These are phyloP conservation scores for Alentia gelatinosa DNA, from an alignment of 2,888 invertebrate genomes.

Conservation along the genomic window DNA sequence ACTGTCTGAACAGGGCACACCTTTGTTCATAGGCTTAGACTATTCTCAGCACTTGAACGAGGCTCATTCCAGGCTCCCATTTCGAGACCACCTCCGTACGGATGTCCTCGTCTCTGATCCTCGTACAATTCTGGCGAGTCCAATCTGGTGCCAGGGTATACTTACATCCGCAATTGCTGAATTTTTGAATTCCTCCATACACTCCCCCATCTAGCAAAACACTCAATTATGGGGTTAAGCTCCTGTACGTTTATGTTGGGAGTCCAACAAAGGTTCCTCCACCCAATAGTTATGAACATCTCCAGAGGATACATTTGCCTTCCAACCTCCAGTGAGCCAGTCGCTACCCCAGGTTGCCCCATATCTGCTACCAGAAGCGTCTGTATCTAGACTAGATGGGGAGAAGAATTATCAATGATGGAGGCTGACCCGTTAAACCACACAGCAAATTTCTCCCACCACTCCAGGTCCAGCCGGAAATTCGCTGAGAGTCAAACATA, in stretches of 20 bases:
- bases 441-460: not conserved
- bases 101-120: too few relatives aligned
- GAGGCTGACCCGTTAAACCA: not conserved
- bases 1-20: too few relatives aligned
- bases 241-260: not conserved
- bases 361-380: not conserved
- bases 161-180: too few relatives aligned
- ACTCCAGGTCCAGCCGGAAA: not conserved
- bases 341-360: not conserved
- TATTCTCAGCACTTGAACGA: too few relatives aligned
- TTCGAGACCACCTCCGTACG: too few relatives aligned
- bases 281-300: not conserved
- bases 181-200: not conserved
- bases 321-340: not conserved
- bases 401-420: not conserved
- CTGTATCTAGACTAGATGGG: not conserved
- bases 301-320: not conserved
- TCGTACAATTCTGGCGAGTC: too few relatives aligned
- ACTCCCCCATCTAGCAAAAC: not conserved
- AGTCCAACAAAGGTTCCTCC: not conserved
- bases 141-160: too few relatives aligned
- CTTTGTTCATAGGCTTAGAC: too few relatives aligned
- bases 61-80: too few relatives aligned
- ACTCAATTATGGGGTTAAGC: not conserved
- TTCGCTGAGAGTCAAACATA: not conserved